Base-by-base conservation (phyloP, 2,113 vertebrate species). In the Lepus europaeus region DNA sequence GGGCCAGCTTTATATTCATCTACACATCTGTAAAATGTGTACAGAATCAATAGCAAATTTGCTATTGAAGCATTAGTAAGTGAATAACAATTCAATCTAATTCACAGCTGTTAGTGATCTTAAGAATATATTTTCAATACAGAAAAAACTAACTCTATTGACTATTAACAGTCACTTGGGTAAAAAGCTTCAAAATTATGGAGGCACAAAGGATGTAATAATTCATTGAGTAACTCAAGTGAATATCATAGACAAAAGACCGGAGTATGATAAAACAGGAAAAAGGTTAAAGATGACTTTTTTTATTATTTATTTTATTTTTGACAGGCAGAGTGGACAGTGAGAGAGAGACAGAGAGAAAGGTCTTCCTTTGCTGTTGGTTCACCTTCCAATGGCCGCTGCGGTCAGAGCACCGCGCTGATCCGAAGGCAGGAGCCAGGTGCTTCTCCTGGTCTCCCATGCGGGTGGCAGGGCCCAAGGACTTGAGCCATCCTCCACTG, bases 61-160 rank as follows among this genome's bases (percentile, higher is more conserved):
- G 27, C 53, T 88, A 92, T 61, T 16, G 90, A 93, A 69, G 23
- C 72, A 87, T 64, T 73, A 61, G 74, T 39, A 93, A 94, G 3
- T 11, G 84, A 69, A 85, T 0, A 36, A 9, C 72, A 85, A 82
- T 51, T 49, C 20, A n/a, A 91, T 59, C 29, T 87, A 96, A 87
- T 83, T 87, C n/a, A 86, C 0, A 95, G 33, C 17, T 95, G n/a
- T 64, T 70, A 45, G 6, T 91, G 49, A 93, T 64, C 94, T 95
- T 66, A 79, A 76, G 22, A 89, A 63, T n/a, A 81, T 59, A 84
- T 90, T 85, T 56, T 94, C 81, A 81, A 82, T 77, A 82, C 1
- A 81, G 39, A 68, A 5, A 90, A 93, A 95, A 92, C 25, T 73
- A 82, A 27, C 82, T 39, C 45, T 78, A 69, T 5, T 89, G 19